Percentiles rank a stretch among this genome's conserved stretches.
These are phyloP conservation scores for Ramphastos sulfuratus DNA, from an alignment of 2,113 vertebrate genomes.

Conservation along the genomic window DNA sequence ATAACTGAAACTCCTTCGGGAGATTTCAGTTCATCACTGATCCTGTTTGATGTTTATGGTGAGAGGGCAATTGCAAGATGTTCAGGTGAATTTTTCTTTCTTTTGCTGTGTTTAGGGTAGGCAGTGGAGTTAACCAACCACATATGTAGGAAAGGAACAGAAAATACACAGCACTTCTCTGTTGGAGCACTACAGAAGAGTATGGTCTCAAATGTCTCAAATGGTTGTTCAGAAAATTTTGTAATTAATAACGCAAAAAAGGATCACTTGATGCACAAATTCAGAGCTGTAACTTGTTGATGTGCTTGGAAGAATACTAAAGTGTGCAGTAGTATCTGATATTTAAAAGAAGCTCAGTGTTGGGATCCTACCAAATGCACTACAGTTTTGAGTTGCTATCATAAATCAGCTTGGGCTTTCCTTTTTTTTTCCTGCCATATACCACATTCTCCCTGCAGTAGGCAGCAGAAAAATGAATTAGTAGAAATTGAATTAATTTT, in stretches of 20 bases:
- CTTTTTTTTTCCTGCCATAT: neutral
- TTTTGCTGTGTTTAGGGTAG: neutral
- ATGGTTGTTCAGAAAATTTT: neutral
- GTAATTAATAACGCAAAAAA: neutral
- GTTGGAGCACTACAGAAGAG: neutral
- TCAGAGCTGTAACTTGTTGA: neutral
- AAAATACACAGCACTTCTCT: neutral
- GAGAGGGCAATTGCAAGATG: neutral
- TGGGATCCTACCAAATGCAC: accelerated
- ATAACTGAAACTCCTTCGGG: neutral
- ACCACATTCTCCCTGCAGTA: neutral
- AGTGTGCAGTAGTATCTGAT: neutral
- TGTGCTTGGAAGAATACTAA: neutral
- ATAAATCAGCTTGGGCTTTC: neutral
- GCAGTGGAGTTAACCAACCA: neutral
- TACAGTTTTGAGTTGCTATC: neutral
- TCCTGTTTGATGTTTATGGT: neutral
- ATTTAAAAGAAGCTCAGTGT: neutral
- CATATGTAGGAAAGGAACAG: neutral
- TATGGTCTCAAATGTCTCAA: neutral
- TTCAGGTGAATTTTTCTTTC: neutral
- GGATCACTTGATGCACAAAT: neutral
- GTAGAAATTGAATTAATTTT: neutral
- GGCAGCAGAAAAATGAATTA: neutral
- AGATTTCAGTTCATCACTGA: neutral